Conservation (phyloP, 2,888 invertebrate species). For the Drosophila planitibia region DNA sequence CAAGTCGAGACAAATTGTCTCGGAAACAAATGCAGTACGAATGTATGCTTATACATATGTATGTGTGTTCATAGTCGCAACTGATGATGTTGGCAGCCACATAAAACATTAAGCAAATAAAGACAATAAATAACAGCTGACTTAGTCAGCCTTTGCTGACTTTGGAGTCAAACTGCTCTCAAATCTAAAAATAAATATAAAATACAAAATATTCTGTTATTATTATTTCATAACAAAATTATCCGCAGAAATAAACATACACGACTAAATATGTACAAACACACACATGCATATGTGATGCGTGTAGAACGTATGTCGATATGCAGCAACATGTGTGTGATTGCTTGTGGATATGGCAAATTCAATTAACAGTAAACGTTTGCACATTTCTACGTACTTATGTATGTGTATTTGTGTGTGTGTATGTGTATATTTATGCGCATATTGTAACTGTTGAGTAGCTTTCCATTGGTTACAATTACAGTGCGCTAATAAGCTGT, state of each 20-base stretch:
- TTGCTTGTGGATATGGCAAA: neutral
- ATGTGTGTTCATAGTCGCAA: conserved; percentile 5
- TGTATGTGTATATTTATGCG: conserved; percentile 9
- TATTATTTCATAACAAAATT: neutral
- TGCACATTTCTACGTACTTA: neutral
- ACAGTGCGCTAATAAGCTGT: conserved; percentile 65
- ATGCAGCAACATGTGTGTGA: conserved; percentile 24
- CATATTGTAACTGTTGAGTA: conserved; percentile 41
- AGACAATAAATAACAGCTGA: neutral
- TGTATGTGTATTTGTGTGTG: conserved; percentile 10
- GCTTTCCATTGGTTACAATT: conserved; percentile 52
- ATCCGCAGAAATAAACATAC: neutral
- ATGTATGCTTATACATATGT: neutral
- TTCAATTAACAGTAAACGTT: conserved; percentile 9
- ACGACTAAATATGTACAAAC: neutral
- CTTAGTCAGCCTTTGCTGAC: neutral
- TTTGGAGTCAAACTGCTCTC: neutral
- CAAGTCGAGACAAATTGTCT: conserved; percentile 45
- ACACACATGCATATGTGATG: neutral
- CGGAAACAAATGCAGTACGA: neutral
- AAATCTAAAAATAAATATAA: neutral
- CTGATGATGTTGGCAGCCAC: conserved; percentile 26
- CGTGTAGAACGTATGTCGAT: neutral
- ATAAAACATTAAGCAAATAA: conserved; percentile 16
- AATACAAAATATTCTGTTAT: neutral